Evolutionary conservation across 1,140 invertebrate genomes (phyloP), one percentile per base, ranked within the genome.

Genomic region (Ptiloglossa arizonensis): DNA sequence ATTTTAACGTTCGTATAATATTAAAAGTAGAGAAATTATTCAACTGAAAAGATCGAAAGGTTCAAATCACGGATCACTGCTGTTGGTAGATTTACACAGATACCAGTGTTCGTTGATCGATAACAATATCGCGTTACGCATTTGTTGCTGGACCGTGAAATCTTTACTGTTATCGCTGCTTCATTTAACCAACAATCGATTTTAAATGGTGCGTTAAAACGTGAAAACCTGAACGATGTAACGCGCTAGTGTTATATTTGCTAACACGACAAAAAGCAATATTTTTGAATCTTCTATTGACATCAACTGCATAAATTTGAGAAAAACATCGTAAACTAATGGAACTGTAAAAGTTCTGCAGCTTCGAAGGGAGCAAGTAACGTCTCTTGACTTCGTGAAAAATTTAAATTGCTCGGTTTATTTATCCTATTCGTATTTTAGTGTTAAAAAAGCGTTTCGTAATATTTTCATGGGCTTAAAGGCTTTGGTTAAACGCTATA

Each of bases 121-220:
- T n/a, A 50, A 6, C 15, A 1, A n/a, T 50, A n/a, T 19, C 17
- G 19, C 1, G 6, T 50, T 50, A 50, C 48, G 48, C 48, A n/a
- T n/a, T 50, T 50, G 19, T n/a, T n/a, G 6, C 3, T 50, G 17
- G 0, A n/a, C 17, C 48, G 48, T 50, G 48, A 50, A 50, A 50
- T 6, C 17, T 50, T 5, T 17, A 19, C 15, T 32, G 11, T 41
- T 41, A 24, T 63, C 60, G 60, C 15, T 41, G 6, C 22, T 44
- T 63, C 38, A 63, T 41, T 41, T 63, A 50, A 63, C 60, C 35
- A 17, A 0, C 15, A 41, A 63, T 41, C 6, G 15, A 63, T 44
- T n/a, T 63, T 44, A 63, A 63, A 63, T 24, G 35, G 24, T 19
- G 24, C 60, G 29, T 19, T 57, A 32, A 32, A 32, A n/a, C 48